These are phyloP conservation scores for Arrhamphus sclerolepis DNA, from an alignment of 2,797 vertebrate species.

Conservation along the genomic window DNA sequence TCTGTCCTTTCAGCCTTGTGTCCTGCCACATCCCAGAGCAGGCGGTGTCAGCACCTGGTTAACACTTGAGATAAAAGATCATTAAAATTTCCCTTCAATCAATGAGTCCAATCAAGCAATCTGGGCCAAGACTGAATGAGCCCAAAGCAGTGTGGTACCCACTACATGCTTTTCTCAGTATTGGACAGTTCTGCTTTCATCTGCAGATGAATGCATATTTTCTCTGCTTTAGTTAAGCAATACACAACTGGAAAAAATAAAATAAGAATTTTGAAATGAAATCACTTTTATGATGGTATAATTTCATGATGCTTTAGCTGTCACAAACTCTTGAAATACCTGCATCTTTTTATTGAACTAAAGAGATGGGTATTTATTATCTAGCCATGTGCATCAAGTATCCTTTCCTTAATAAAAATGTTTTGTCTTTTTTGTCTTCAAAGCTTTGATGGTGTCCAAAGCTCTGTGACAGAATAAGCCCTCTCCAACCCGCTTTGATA, in stretches of 20 bases:
- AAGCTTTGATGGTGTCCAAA: slow-evolving; percentile 6
- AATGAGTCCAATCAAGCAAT: slow-evolving; percentile 78
- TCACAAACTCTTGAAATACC: slow-evolving; percentile 27
- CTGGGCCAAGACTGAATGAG: slow-evolving; percentile 74
- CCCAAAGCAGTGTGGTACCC: slow-evolving; percentile 60
- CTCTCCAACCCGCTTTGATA: too few relatives aligned
- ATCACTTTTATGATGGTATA: slow-evolving; percentile 6
- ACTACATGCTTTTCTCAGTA: slow-evolving; percentile 64
- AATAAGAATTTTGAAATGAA: slow-evolving; percentile 20
- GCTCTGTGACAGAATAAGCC: not conserved
- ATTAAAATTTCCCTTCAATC: slow-evolving; percentile 81
- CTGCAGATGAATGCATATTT: slow-evolving; percentile 45
- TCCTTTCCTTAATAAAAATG: slow-evolving; percentile 1
- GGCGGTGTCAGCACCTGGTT: slow-evolving; percentile 79
- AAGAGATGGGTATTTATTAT: slow-evolving; percentile 1
- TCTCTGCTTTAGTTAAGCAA: slow-evolving; percentile 34
- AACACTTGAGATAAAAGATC: slow-evolving; percentile 82
- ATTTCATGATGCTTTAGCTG: slow-evolving; percentile 5
- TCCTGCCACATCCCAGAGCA: slow-evolving; percentile 58
- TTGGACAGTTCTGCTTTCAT: slow-evolving; percentile 57
- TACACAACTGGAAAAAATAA: slow-evolving; percentile 11
- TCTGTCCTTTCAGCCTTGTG: slow-evolving; percentile 55
- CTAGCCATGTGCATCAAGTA: slow-evolving; percentile 6
- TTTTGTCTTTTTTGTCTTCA: slow-evolving; percentile 24
- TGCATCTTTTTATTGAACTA: slow-evolving; percentile 33